Evolutionary conservation across 2,888 invertebrate genomes (phyloP), one percentile per base, ranked within the genome.

Genomic region (Oasisia sp.): DNA sequence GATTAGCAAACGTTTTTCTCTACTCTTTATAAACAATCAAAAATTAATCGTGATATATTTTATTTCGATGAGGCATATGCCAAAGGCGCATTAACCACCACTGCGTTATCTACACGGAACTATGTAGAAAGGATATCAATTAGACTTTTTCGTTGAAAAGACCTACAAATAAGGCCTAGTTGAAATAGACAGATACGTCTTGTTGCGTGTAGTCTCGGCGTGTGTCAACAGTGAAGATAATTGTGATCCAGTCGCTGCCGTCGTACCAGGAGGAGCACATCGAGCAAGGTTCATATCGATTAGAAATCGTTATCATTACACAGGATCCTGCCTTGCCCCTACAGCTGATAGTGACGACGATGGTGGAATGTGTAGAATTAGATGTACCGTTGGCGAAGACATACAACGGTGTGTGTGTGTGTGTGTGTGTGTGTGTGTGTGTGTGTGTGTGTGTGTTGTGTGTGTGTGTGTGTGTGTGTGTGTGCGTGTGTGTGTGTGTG

Each of bases 221-320:
- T 74, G 74, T 27, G 74, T 74, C 74, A 74, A 74, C 27, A 74
- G 27, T 74, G 74, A 74, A 74, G 74, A 74, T 74, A 74, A 74
- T 74, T 74, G 19, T 74, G 27, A 27, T 74, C 27, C 27, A 27
- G 27, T 27, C 74, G 27, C n/a, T 74, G 74, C 74, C 1, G 74
- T 27, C 74, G 27, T 74, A 74, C 74, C 74, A 74, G 74, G 74
- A 74, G 27, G 74, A n/a, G n/a, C 74, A 19, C 74, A 1, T 74
- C 27, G 74, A 27, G 74, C 74, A 74, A 74, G 74, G 74, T 74
- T 74, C 74, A 74, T 74, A 74, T 74, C n/a, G 74, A 74, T 74
- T 74, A 74, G 74, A 74, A 74, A 5, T 74, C 27, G 74, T 74
- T 74, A 74, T 74, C 74, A 19, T 74, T 74, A 74, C 27, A 74